Percentiles rank a stretch among this genome's conserved stretches.
Evolutionary conservation across 2,888 invertebrate species (phyloP).

Genomic region (Mamestra brassicae): DNA sequence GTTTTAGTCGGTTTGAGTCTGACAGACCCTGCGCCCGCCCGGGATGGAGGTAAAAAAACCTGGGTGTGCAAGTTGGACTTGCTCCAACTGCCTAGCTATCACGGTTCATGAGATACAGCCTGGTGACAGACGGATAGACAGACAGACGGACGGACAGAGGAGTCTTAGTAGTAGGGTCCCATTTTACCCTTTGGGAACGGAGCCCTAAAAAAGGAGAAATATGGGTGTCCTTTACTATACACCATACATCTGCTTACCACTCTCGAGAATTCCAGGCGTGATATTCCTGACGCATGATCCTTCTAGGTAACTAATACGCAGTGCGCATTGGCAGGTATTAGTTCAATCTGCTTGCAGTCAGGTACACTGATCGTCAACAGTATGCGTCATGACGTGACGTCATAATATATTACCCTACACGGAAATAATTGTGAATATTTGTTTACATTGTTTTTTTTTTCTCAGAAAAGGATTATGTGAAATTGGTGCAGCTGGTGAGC

Average conservation of each 20-base stretch:
- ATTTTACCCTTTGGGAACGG: no score
- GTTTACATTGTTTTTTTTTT: constrained; percentile 36
- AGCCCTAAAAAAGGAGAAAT: no score
- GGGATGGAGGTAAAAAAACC: no score
- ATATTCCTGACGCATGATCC: constrained; percentile 20
- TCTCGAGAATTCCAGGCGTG: no score
- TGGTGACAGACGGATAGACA: no score
- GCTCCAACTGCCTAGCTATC: no score
- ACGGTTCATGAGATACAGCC: no score
- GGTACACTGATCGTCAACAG: constrained; percentile 16
- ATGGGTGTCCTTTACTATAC: no score
- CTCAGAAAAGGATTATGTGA: constrained; percentile 32
- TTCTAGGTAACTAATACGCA: constrained; percentile 28
- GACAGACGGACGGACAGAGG: no score
- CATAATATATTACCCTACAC: constrained; percentile 14
- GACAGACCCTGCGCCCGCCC: background rate
- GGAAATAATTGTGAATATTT: constrained; percentile 46
- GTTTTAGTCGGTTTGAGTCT: background rate
- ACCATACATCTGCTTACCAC: no score
- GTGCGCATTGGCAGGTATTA: constrained; percentile 29
- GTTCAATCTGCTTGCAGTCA: constrained; percentile 30
- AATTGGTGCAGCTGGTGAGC: constrained; percentile 24
- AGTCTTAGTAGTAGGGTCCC: no score
- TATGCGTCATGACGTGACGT: constrained; percentile 43
- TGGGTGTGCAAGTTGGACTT: no score